Conservation (phyloP, 2,797 vertebrate genomes). For the Vireo griseus region DNA sequence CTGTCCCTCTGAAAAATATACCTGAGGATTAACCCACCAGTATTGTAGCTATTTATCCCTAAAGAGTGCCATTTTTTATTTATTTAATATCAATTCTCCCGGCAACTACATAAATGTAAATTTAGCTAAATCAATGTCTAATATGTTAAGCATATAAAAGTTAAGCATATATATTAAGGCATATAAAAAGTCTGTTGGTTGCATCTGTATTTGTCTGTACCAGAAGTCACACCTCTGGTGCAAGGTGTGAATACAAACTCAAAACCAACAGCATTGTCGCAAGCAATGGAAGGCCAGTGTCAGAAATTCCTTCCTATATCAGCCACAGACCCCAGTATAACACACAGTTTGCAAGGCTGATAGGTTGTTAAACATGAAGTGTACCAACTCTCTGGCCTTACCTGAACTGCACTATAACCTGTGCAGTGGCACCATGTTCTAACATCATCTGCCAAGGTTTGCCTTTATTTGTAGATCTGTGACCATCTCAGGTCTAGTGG, state of each 20-base stretch:
- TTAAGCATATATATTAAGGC: background rate
- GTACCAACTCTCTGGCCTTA: background rate
- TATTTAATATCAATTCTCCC: background rate
- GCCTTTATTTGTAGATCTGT: background rate
- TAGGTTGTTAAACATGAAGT: background rate
- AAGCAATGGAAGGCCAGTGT: background rate
- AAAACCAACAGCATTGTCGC: background rate
- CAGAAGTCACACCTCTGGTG: background rate
- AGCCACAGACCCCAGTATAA: background rate
- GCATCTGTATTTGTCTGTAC: background rate
- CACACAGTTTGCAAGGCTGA: accelerated
- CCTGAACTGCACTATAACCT: background rate
- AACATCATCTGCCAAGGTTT: background rate
- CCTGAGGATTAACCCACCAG: background rate
- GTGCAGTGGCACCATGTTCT: background rate
- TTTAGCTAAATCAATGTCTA: background rate
- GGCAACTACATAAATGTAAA: background rate
- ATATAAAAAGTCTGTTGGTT: background rate
- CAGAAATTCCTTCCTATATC: background rate
- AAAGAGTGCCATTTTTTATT: background rate
- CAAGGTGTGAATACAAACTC: background rate
- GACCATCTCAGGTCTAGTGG: background rate
- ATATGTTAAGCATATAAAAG: background rate
- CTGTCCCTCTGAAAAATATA: background rate
- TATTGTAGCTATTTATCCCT: background rate